phyloP scores from a whole-genome alignment of 2,797 vertebrate species.

The Enteromius paludinosus region DNA sequence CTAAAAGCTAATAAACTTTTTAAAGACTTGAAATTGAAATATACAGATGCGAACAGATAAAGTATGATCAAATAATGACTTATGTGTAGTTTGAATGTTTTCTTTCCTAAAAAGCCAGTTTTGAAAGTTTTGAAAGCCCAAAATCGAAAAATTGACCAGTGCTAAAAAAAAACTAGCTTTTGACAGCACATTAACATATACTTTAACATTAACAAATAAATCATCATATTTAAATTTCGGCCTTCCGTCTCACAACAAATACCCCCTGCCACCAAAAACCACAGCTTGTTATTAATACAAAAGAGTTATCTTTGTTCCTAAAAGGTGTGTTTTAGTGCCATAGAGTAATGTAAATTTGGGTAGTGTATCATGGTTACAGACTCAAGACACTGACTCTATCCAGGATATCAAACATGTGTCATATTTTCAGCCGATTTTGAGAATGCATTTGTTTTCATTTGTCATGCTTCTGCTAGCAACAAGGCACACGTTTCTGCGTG shows the following conservation, averaged over 20 bases:
- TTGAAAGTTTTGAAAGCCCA: neutral
- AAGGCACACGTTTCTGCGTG: too few species aligned
- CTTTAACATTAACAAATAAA: neutral
- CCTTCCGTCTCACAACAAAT: neutral
- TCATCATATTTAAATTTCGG: neutral
- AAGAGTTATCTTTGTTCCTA: neutral
- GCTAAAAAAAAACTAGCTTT: neutral
- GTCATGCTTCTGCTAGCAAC: too few species aligned
- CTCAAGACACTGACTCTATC: too few species aligned
- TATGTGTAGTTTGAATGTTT: neutral
- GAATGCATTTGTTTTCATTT: too few species aligned
- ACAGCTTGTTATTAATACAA: neutral
- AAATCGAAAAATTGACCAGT: neutral
- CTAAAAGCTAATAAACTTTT: neutral
- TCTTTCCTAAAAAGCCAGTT: neutral
- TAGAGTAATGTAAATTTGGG: neutral
- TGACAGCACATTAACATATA: neutral
- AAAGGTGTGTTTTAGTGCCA: neutral
- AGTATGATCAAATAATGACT: neutral
- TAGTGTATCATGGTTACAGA: too few species aligned
- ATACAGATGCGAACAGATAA: neutral
- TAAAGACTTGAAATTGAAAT: neutral
- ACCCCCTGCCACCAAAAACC: neutral
- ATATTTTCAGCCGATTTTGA: too few species aligned
- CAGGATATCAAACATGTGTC: too few species aligned